These are phyloP conservation scores for Cebidichthys violaceus DNA, from an alignment of 2,113 vertebrate species.

Conservation along the genomic window DNA sequence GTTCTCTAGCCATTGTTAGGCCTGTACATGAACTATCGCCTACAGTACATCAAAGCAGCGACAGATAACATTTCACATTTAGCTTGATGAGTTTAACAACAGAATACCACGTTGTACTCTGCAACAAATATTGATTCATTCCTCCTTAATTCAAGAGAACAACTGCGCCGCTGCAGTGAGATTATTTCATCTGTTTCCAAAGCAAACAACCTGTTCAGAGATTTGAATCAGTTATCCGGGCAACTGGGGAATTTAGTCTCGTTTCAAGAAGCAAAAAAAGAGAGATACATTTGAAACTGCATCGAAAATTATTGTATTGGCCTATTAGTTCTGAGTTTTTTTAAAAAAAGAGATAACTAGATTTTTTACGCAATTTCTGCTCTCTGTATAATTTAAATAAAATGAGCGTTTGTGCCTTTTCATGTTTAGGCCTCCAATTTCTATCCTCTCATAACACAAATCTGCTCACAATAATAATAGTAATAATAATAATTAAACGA, in stretches of 20 bases:
- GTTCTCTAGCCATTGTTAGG: neutral
- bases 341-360: neutral
- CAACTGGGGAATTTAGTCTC: neutral
- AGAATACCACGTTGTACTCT: neutral
- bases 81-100: neutral
- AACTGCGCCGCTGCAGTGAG: neutral
- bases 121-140: neutral
- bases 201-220: neutral
- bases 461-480: neutral
- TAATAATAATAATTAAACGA: neutral
- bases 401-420: neutral
- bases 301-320: neutral
- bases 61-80: neutral
- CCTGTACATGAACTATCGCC: constrained; percentile 12
- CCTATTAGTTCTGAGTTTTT: neutral
- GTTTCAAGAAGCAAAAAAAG: neutral
- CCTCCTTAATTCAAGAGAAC: neutral
- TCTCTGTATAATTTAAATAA: neutral
- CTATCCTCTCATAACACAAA: neutral
- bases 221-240: neutral
- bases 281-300: neutral
- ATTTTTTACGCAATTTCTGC: neutral
- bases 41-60: neutral
- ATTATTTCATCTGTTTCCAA: neutral
- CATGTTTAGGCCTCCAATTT: neutral